Conservation (phyloP, 37 sponge, comb jelly and placozoan species). For the Cliona cf. orientalis region DNA sequence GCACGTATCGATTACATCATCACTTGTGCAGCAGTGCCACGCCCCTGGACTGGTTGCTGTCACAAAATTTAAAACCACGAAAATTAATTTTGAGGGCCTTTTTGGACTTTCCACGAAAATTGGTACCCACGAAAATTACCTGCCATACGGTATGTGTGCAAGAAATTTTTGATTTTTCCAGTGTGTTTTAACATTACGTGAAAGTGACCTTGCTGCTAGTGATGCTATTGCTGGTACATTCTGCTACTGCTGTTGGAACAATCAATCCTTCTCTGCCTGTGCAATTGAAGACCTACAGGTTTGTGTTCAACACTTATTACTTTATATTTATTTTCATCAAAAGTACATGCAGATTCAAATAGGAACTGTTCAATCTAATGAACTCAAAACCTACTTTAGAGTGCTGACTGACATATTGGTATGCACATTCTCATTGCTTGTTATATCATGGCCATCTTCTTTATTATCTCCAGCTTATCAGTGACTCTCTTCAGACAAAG, state of each 20-base stretch:
- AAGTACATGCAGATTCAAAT: constrained; percentile 38
- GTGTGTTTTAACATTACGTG: constrained; percentile 71
- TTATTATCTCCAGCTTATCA: constrained; percentile 58
- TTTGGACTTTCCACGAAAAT: too few species aligned
- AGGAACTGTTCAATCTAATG: constrained; percentile 48
- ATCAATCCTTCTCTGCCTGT: constrained; percentile 77
- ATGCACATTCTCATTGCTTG: not conserved
- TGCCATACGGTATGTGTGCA: too few species aligned
- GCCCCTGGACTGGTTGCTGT: too few species aligned
- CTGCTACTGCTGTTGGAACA: constrained; percentile 80
- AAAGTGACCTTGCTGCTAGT: constrained; percentile 47
- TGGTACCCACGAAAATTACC: too few species aligned
- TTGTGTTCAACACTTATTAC: too few species aligned
- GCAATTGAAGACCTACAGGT: constrained; percentile 73
- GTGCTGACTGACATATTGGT: constrained; percentile 71
- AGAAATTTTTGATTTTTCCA: constrained; percentile 1
- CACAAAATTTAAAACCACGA: too few species aligned
- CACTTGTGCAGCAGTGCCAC: too few species aligned
- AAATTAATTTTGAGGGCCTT: too few species aligned
- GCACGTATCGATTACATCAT: too few species aligned
- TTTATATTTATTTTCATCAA: not conserved
- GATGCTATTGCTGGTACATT: constrained; percentile 64
- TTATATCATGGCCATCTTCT: not conserved
- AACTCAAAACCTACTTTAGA: constrained; percentile 62
- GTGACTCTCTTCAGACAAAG: constrained; percentile 69